phyloP scores from a whole-genome alignment of 2,797 vertebrate genomes.

The Pyrocephalus nanus region DNA sequence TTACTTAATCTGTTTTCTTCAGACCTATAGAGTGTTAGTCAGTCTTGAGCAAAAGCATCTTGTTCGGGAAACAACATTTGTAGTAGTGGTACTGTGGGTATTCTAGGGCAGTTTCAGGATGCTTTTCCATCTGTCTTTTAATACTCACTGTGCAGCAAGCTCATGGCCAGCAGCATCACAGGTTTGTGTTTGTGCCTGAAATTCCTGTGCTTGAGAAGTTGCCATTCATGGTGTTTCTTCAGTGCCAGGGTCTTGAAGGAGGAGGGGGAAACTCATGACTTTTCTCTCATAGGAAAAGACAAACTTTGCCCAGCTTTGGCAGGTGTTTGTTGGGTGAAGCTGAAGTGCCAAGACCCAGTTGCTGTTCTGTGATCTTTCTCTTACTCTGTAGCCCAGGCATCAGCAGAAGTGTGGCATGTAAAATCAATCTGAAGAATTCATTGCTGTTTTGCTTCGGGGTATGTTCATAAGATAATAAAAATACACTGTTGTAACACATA shows the following conservation, averaged over 20 bases:
- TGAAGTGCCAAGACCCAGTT: not conserved
- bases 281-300: not conserved
- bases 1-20: constrained; percentile 45
- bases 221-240: not conserved
- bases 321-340: not conserved
- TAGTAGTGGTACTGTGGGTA: not conserved
- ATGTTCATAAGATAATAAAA: not conserved
- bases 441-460: not conserved
- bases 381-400: not conserved
- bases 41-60: constrained; percentile 39
- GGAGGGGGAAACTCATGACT: not conserved
- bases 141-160: not conserved
- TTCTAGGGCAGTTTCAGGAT: constrained; percentile 27
- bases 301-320: not conserved
- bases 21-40: constrained; percentile 13
- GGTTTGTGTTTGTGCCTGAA: not conserved
- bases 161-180: not conserved
- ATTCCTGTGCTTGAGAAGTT: not conserved
- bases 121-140: constrained; percentile 40
- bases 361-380: not conserved
- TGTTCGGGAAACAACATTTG: constrained; percentile 35
- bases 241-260: not conserved
- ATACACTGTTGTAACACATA: not conserved
- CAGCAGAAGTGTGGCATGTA: not conserved
- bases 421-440: not conserved